Percentiles rank a stretch among this genome's conserved stretches.
These are phyloP conservation scores for Phanerotoma sp. DNA, from an alignment of 2,888 invertebrate species.

Conservation along the genomic window DNA sequence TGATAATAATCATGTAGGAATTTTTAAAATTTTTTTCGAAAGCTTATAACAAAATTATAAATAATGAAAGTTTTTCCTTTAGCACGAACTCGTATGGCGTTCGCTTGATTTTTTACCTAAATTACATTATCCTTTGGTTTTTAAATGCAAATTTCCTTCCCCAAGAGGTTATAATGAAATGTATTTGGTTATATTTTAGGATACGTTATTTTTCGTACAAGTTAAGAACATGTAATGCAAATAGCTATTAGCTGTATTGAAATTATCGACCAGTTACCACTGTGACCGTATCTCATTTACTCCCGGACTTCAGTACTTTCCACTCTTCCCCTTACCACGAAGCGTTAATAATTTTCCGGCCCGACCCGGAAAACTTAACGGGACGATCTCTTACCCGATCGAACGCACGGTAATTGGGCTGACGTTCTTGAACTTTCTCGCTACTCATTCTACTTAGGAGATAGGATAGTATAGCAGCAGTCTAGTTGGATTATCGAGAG, in stretches of 20 bases:
- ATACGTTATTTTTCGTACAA: too few species aligned
- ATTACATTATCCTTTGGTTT: too few species aligned
- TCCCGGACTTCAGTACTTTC: not conserved
- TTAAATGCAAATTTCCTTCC: too few species aligned
- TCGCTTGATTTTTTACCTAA: too few species aligned
- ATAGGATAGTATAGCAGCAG: conserved; percentile 15
- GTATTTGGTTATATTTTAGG: too few species aligned
- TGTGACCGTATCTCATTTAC: conserved; percentile 28
- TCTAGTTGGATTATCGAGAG: conserved; percentile 33
- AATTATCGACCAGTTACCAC: conserved; percentile 17
- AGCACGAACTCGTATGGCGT: too few species aligned
- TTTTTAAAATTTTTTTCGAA: too few species aligned
- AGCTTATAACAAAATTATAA: too few species aligned
- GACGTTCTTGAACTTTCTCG: conserved; percentile 23
- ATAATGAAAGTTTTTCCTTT: too few species aligned
- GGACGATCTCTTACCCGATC: conserved; percentile 23
- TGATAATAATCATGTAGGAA: too few species aligned
- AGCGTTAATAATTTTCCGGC: conserved; percentile 35
- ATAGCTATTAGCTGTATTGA: conserved; percentile 7
- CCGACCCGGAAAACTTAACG: conserved; percentile 29
- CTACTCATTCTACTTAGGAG: conserved; percentile 1
- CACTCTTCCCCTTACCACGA: conserved; percentile 12
- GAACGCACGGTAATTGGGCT: conserved; percentile 32
- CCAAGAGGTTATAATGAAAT: too few species aligned
- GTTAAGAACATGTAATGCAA: not conserved